Evolutionary conservation across 2,113 vertebrate genomes (phyloP).

Genomic region (Oreocharis arfaki): DNA sequence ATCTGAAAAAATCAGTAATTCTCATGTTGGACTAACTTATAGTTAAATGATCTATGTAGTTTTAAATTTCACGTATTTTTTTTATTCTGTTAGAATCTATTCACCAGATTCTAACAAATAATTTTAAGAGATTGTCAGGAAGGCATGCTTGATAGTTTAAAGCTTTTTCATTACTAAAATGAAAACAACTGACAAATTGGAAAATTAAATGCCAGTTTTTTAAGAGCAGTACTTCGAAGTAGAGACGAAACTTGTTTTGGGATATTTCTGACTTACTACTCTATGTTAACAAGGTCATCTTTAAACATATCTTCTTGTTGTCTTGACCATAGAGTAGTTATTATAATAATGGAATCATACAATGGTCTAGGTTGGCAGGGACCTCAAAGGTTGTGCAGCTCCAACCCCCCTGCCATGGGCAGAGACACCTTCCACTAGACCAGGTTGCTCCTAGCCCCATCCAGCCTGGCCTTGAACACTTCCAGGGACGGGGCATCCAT

Average conservation of each 20-base stretch:
- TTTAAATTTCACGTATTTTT: conserved; percentile 33
- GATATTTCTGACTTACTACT: not conserved
- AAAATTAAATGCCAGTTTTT: conserved; percentile 43
- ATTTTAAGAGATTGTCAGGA: not conserved
- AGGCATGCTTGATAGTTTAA: not conserved
- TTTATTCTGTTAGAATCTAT: not conserved
- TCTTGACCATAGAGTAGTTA: not conserved
- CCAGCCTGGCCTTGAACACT: not conserved
- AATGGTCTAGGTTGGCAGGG: not conserved
- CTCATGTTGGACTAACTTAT: conserved; percentile 28
- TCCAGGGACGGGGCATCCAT: not conserved
- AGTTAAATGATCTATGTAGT: not conserved
- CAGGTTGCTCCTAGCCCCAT: not conserved
- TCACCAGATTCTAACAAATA: conserved; percentile 43
- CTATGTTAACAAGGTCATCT: not conserved
- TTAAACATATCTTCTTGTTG: not conserved
- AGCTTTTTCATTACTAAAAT: not conserved
- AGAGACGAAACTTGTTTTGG: not conserved
- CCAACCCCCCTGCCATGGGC: no score
- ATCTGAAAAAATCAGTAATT: conserved; percentile 38
- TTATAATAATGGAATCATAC: not conserved
- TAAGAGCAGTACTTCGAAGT: conserved; percentile 30
- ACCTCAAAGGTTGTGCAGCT: not conserved
- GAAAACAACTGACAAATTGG: not conserved
- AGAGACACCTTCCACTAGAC: not conserved